Evolutionary conservation across 2,113 vertebrate genomes (phyloP).

Genomic region (Thunnus thynnus): DNA sequence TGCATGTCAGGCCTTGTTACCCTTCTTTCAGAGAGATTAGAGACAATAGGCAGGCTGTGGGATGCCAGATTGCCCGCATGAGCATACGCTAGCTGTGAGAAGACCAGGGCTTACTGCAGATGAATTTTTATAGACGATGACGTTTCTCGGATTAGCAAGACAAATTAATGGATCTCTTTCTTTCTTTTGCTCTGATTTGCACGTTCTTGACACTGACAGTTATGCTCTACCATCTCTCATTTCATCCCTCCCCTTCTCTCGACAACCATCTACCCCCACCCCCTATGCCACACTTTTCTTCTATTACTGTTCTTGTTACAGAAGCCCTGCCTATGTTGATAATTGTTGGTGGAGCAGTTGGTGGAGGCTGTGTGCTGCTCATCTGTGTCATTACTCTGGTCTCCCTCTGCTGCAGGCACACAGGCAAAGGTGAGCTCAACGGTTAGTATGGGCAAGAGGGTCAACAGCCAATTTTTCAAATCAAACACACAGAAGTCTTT

Average conservation of each 20-base stretch:
- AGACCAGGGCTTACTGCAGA: conserved; percentile 53
- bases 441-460: conserved; percentile 74
- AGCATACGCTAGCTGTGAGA: conserved; percentile 54
- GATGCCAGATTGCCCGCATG: conserved; percentile 49
- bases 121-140: conserved; percentile 60
- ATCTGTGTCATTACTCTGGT: conserved; percentile 85
- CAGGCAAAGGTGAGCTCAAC: conserved; percentile 87
- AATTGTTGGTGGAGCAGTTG: conserved; percentile 85
- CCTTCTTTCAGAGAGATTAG: conserved; percentile 82
- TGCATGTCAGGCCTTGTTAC: conserved; percentile 86
- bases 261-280: conserved; percentile 23
- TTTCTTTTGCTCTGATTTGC: conserved; percentile 54
- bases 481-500: conserved; percentile 25
- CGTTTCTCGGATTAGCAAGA: conserved; percentile 61
- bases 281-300: conserved; percentile 3
- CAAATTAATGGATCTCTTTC: conserved; percentile 56
- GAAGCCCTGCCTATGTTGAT: conserved; percentile 87
- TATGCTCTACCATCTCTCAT: conserved; percentile 32
- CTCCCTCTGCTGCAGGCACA: conserved; percentile 88
- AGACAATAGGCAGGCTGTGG: conserved; percentile 78
- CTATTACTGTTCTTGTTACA: conserved; percentile 60
- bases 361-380: conserved; percentile 84
- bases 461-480: conserved; percentile 57
- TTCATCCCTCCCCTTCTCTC: conserved; percentile 20
- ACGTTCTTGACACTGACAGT: conserved; percentile 49